Evolutionary conservation across 2,888 invertebrate genomes (phyloP), one percentile per base, ranked within the genome.

Genomic region (Diaphora mendica): DNA sequence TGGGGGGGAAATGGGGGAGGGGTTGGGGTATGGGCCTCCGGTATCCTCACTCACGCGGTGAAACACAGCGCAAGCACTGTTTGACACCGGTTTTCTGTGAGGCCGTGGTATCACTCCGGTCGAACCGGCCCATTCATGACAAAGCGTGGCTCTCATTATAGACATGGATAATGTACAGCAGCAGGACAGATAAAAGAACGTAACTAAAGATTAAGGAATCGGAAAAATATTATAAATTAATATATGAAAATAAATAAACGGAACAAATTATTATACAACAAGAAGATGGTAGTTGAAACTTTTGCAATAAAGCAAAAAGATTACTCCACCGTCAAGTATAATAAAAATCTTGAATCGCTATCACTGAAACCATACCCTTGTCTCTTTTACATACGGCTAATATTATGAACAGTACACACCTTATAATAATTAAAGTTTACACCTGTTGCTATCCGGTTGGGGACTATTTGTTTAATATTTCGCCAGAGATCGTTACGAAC

Each of bases 371-470:
- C 51, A n/a, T 48, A 67, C 26, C 73, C 44, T 59, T 23, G 62
- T 5, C 68, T 74, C 71, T 71, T 68, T 62, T 59, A 76, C 75
- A 71, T 71, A 79, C 70, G 64, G 51, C 26, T 75, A 77, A 84
- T 77, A 51, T 64, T 77, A 75, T 71, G 65, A 67, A 74, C 39
- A 70, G 62, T 48, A 65, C 64, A 75, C 71, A 72, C 72, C 72
- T 79, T 55, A 81, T 79, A 72, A 77, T 76, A 77, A 81, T 78
- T 72, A 68, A 83, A 74, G 72, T 75, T 73, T 68, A 79, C 81
- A 81, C 74, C 79, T 81, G 82, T 62, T 71, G 71, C 42, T 66
- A 44, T 55, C 42, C 30, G 51, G 66, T 13, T 23, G 7, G 30
- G 5, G 44, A 44, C 33, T 48, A 44, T 67, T 67, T 30, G 48